Conservation (phyloP, 2,888 invertebrate genomes). For the Disparrhopalites patrizii region DNA sequence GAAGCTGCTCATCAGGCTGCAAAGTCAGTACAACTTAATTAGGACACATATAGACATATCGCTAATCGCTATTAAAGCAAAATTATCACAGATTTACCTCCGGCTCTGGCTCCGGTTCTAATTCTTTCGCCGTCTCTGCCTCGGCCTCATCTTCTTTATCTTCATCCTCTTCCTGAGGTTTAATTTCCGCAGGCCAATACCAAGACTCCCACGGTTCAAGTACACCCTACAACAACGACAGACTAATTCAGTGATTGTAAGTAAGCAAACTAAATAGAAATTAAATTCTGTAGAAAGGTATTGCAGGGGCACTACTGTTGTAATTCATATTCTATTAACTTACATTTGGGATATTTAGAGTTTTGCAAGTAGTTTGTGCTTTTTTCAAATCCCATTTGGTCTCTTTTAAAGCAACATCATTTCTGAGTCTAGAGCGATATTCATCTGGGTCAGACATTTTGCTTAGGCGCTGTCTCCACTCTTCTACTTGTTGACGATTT, state of each 20-base stretch:
- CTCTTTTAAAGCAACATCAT: slow-evolving; percentile 55
- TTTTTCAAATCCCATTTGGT: slow-evolving; percentile 54
- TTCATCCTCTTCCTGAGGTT: slow-evolving; percentile 41
- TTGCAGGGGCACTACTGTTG: too few species aligned
- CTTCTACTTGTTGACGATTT: slow-evolving; percentile 49
- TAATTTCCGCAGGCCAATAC: slow-evolving; percentile 57
- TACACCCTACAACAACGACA: slow-evolving; percentile 50
- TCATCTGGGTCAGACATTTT: slow-evolving; percentile 52
- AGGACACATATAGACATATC: not conserved
- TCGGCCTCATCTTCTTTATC: slow-evolving; percentile 51
- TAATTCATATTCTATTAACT: too few species aligned
- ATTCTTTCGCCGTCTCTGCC: slow-evolving; percentile 48
- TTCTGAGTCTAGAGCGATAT: slow-evolving; percentile 56
- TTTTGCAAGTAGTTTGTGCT: slow-evolving; percentile 58
- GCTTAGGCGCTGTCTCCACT: slow-evolving; percentile 48
- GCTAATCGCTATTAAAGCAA: not conserved
- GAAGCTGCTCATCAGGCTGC: slow-evolving; percentile 58
- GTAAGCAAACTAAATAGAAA: too few species aligned
- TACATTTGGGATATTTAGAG: slow-evolving; percentile 58
- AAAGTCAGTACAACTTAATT: slow-evolving; percentile 27
- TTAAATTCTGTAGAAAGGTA: too few species aligned
- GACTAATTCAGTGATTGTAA: too few species aligned
- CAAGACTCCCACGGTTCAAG: slow-evolving; percentile 57
- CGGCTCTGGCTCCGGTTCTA: not conserved
- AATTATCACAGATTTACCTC: not conserved